Percentiles rank a stretch among this genome's conserved stretches.
phyloP scores from a whole-genome alignment of 2,797 vertebrate species.

The Apodemus agrarius region DNA sequence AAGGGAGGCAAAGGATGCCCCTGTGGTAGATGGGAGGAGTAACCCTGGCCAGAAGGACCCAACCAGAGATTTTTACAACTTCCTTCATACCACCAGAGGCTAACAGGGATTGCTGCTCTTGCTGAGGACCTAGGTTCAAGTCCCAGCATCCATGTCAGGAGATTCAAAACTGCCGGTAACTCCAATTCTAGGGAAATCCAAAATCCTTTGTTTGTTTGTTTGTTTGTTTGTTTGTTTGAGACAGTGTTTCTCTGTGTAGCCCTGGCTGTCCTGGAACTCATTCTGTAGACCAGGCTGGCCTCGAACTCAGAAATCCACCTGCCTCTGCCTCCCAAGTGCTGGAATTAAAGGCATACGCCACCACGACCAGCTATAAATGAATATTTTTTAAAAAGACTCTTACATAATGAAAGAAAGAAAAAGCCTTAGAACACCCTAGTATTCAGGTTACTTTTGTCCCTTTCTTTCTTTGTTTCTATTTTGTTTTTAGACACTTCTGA shows the following conservation, averaged over 20 bases:
- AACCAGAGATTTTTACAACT: neutral
- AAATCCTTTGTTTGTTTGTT: neutral
- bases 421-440: neutral
- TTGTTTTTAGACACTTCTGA: conserved; percentile 13
- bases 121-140: neutral
- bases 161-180: neutral
- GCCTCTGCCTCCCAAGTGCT: no score
- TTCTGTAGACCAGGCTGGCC: no score
- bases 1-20: neutral
- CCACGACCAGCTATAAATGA: neutral
- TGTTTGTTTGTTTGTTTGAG: no score
- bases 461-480: neutral
- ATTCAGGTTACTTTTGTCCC: neutral
- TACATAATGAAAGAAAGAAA: neutral
- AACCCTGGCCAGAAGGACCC: neutral
- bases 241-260: no score
- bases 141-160: neutral
- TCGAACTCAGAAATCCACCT: no score
- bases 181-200: neutral
- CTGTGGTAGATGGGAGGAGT: neutral
- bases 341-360: no score
- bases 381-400: neutral
- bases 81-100: neutral
- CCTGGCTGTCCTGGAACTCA: no score
- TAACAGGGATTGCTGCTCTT: neutral